These are phyloP conservation scores for Zoroaster sp. DNA, from an alignment of 53 echinoderm and acorn worm species.

Conservation along the genomic window DNA sequence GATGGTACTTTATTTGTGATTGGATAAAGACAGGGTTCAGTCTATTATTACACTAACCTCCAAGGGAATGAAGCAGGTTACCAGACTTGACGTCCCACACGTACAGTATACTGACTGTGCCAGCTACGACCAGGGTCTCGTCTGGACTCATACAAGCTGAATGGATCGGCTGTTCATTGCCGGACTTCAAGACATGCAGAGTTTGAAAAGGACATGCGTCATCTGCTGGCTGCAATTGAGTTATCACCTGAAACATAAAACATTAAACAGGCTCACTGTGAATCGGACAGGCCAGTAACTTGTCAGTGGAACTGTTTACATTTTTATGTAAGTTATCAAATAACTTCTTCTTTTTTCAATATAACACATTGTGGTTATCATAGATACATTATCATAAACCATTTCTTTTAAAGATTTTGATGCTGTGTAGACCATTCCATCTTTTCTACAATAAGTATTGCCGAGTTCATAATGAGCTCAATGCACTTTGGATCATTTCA, in stretches of 20 bases:
- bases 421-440: too few relatives aligned
- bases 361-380: too few relatives aligned
- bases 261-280: background rate
- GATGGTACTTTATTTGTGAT: background rate
- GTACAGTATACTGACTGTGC: constrained; percentile 22
- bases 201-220: background rate
- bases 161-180: constrained; percentile 23
- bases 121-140: constrained; percentile 27
- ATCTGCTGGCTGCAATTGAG: background rate
- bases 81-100: constrained; percentile 44
- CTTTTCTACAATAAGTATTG: too few relatives aligned
- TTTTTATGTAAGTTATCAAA: too few relatives aligned
- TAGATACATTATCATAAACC: too few relatives aligned
- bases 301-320: too few relatives aligned
- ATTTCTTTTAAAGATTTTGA: too few relatives aligned
- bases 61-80: constrained; percentile 36
- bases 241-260: background rate
- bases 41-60: constrained; percentile 5
- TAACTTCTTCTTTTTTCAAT: too few relatives aligned
- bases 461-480: too few relatives aligned
- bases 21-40: background rate
- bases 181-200: background rate
- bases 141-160: constrained; percentile 50
- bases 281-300: too few relatives aligned
- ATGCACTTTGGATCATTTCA: too few relatives aligned